phyloP scores from a whole-genome alignment of 2,888 invertebrate genomes.

The Tubiluchus corallicola region DNA sequence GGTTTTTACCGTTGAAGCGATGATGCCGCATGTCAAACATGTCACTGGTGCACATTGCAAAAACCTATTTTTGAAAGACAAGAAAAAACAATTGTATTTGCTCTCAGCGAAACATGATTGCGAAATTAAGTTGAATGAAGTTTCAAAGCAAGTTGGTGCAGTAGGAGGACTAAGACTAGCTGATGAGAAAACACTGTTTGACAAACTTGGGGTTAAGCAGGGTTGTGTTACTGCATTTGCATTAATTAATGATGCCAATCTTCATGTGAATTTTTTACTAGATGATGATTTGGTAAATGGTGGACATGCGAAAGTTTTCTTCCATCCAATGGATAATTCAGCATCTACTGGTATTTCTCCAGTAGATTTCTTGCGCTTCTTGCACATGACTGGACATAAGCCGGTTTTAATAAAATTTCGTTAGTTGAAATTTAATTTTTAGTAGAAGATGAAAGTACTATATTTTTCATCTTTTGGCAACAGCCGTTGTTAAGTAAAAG shows the following conservation, averaged over 20 bases:
- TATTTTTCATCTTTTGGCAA: too few species aligned
- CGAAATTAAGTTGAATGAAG: slow-evolving; percentile 23
- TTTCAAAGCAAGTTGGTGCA: slow-evolving; percentile 22
- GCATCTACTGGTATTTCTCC: slow-evolving; percentile 19
- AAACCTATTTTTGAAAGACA: slow-evolving; percentile 28
- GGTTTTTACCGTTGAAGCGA: slow-evolving; percentile 29
- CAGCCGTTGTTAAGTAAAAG: too few species aligned
- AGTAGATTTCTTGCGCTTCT: slow-evolving; percentile 18
- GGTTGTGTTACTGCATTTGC: slow-evolving; percentile 28
- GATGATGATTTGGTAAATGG: slow-evolving; percentile 18
- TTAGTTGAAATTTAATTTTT: too few species aligned
- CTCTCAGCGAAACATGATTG: slow-evolving; percentile 24
- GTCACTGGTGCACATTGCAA: slow-evolving; percentile 24
- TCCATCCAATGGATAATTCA: slow-evolving; percentile 26
- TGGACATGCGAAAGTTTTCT: slow-evolving; percentile 19
- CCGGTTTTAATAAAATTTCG: too few species aligned
- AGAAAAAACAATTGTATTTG: slow-evolving; percentile 26
- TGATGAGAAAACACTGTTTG: slow-evolving; percentile 21
- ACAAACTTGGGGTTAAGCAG: slow-evolving; percentile 25
- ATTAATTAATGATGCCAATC: slow-evolving; percentile 23
- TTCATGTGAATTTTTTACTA: slow-evolving; percentile 21
- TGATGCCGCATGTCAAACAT: slow-evolving; percentile 20
- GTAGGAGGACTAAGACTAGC: slow-evolving; percentile 28
- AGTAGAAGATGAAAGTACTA: too few species aligned
- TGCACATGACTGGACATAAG: slow-evolving; percentile 18